Evolutionary conservation across 2,113 vertebrate species (phyloP).

Genomic region (Charadrius vociferus): DNA sequence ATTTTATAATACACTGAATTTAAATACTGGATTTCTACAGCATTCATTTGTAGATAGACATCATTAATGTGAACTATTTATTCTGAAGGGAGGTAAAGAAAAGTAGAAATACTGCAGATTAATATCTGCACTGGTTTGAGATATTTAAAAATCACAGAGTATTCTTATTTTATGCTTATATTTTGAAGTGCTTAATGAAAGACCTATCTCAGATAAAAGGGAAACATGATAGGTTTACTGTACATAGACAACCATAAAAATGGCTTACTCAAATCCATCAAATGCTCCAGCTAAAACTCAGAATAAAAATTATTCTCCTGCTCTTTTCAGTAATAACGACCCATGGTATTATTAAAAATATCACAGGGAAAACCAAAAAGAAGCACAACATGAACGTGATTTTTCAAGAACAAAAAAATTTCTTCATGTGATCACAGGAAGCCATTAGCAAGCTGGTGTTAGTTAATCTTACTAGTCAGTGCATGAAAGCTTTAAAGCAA

Average conservation of each 20-base stretch:
- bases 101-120: background rate
- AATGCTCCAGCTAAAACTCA: background rate
- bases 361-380: background rate
- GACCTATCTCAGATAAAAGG: background rate
- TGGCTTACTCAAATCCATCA: background rate
- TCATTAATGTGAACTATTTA: background rate
- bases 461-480: background rate
- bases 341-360: background rate
- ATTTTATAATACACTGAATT: background rate
- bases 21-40: background rate
- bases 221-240: background rate
- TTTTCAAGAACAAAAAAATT: background rate
- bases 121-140: background rate
- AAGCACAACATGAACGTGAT: background rate
- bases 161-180: background rate
- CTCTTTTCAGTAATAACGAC: background rate
- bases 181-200: background rate
- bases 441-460: constrained; percentile 17
- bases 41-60: background rate
- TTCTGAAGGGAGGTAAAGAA: background rate
- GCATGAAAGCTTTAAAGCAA: background rate
- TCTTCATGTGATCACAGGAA: background rate
- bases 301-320: background rate
- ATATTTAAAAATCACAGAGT: background rate
- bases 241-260: background rate